Conservation (phyloP, 2,113 vertebrate species). For the Toxotes jaculatrix region DNA sequence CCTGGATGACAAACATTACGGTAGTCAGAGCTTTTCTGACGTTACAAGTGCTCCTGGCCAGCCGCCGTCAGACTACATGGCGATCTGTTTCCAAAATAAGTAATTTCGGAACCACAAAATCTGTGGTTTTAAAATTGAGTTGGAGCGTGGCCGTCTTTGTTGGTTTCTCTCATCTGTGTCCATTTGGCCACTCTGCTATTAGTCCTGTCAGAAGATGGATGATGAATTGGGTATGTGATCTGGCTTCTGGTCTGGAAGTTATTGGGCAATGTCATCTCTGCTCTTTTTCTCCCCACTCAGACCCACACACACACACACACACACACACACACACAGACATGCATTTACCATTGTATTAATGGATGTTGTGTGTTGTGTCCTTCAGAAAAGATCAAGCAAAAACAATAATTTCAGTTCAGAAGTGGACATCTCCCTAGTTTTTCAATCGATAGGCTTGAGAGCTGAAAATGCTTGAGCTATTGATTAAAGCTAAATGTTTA, state of each 20-base stretch:
- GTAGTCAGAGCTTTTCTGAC: constrained; percentile 49
- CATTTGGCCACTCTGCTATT: constrained; percentile 67
- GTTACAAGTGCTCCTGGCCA: constrained; percentile 17
- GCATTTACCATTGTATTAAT: constrained; percentile 65
- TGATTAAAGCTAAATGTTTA: constrained; percentile 61
- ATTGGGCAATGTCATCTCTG: constrained; percentile 61
- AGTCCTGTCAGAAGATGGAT: constrained; percentile 54
- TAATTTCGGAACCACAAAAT: constrained; percentile 20
- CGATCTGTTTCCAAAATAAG: constrained; percentile 50
- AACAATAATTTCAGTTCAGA: constrained; percentile 45
- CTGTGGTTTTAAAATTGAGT: constrained; percentile 25
- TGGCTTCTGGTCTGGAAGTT: constrained; percentile 75
- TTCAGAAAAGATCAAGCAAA: constrained; percentile 49
- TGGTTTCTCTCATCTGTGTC: constrained; percentile 38
- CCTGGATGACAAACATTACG: constrained; percentile 44
- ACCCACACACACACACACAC: background rate
- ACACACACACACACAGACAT: background rate
- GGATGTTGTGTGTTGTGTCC: constrained; percentile 70
- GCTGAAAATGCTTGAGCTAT: constrained; percentile 66
- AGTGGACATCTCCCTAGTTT: constrained; percentile 51
- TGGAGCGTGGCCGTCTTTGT: background rate
- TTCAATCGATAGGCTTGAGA: constrained; percentile 70
- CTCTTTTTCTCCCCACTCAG: background rate
- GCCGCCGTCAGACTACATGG: constrained; percentile 40
- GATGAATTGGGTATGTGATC: constrained; percentile 66